A percentile compares a stretch with the other conserved stretches of the same genome.
phyloP scores from a whole-genome alignment of 2,888 invertebrate genomes.

The Luperina testacea region DNA sequence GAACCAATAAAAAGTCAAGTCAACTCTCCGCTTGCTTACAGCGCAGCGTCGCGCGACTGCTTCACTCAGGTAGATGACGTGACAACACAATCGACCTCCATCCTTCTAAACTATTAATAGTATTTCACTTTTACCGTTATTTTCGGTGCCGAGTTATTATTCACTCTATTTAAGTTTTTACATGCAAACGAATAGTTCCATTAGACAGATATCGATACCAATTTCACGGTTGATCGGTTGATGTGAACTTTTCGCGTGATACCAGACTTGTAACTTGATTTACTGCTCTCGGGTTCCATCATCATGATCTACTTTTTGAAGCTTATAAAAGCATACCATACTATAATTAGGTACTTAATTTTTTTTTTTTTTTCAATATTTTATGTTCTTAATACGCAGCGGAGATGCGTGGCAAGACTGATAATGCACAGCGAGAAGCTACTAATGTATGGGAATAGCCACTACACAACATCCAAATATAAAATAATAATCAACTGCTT shows the following conservation, averaged over 20 bases:
- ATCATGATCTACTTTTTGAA: conserved; percentile 5
- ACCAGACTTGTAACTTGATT: conserved; percentile 2
- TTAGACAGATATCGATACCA: conserved; percentile 14
- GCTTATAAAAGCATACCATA: not conserved
- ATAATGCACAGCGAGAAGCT: not conserved
- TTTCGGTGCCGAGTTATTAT: conserved; percentile 7
- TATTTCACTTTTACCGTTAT: conserved; percentile 40
- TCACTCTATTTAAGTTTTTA: conserved; percentile 32
- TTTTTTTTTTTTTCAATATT: not conserved
- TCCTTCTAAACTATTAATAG: conserved; percentile 14
- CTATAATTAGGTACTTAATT: not conserved
- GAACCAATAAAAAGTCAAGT: conserved; percentile 1
- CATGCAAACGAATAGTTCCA: conserved; percentile 25
- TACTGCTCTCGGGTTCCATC: not conserved
- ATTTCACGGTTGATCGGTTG: conserved; percentile 45
- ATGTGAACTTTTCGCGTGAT: conserved; percentile 10
- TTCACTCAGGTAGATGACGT: conserved; percentile 1
- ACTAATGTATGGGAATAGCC: not conserved
- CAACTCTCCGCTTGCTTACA: not conserved
- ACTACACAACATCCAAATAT: not conserved
- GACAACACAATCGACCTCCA: conserved; percentile 14
- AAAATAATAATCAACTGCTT: conserved; percentile 1
- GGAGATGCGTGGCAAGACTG: not conserved
- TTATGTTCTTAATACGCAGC: not conserved
- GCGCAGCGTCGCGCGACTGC: not conserved